These are phyloP conservation scores for Vidua macroura DNA, from an alignment of 2,113 vertebrate species.

Conservation along the genomic window DNA sequence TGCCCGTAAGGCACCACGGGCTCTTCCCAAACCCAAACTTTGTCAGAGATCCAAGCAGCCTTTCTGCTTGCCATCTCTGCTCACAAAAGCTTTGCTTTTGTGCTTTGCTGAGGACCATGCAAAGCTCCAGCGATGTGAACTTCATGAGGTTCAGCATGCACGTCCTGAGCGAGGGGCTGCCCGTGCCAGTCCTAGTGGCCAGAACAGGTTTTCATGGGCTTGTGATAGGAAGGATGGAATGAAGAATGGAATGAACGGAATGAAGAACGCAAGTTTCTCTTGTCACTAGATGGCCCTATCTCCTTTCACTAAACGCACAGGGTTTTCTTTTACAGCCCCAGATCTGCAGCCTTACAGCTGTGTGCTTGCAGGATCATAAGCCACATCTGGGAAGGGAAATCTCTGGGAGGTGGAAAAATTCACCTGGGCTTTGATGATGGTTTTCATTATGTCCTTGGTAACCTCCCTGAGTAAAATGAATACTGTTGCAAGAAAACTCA, in stretches of 20 bases:
- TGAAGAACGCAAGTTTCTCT: not conserved
- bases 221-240: not conserved
- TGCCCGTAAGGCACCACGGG: not conserved
- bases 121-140: not conserved
- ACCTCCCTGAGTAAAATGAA: not conserved
- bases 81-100: not conserved
- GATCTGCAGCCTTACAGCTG: not conserved
- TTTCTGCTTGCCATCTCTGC: not conserved
- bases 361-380: not conserved
- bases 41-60: not conserved
- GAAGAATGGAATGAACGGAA: not conserved
- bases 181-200: too few relatives aligned
- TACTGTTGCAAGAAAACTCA: not conserved
- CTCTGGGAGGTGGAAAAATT: not conserved
- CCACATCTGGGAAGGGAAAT: not conserved
- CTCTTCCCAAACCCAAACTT: not conserved
- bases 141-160: not conserved
- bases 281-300: constrained; percentile 74
- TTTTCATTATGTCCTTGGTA: not conserved
- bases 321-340: not conserved
- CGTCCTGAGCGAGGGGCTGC: not conserved
- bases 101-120: not conserved
- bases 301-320: not conserved
- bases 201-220: not conserved
- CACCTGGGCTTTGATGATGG: not conserved